Percentiles rank a stretch among this genome's conserved stretches.
phyloP scores from a whole-genome alignment of 2,888 invertebrate genomes.

The Nomada ruficornis region DNA sequence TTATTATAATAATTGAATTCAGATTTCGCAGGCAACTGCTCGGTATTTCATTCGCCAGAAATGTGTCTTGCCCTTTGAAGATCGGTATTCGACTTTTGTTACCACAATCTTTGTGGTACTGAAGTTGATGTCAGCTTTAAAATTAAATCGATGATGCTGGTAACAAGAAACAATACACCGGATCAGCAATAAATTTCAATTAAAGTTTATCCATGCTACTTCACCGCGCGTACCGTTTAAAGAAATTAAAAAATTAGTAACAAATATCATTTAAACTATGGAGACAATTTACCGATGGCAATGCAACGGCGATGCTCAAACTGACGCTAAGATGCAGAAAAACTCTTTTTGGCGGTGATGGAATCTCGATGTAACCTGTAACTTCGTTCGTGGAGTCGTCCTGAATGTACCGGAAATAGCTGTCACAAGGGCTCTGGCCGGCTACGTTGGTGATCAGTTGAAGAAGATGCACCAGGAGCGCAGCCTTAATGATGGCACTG shows the following conservation, averaged over 20 bases:
- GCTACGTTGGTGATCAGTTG: constrained; percentile 21
- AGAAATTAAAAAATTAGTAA: background rate
- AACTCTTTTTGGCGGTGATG: constrained; percentile 68
- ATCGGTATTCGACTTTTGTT: background rate
- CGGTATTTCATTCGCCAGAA: too few relatives aligned
- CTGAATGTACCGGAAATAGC: constrained; percentile 74
- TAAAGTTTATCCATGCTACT: background rate
- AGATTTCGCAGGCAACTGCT: too few relatives aligned
- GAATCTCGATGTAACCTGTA: constrained; percentile 75
- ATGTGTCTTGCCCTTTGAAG: too few relatives aligned
- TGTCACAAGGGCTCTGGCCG: constrained; percentile 72
- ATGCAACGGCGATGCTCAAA: constrained; percentile 69
- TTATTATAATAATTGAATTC: too few relatives aligned
- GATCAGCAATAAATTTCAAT: background rate
- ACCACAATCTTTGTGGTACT: background rate
- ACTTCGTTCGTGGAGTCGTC: constrained; percentile 68
- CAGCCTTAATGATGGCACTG: constrained; percentile 14
- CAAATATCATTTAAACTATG: too few relatives aligned
- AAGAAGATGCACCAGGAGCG: constrained; percentile 48
- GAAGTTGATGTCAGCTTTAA: background rate
- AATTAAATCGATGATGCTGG: constrained; percentile 4
- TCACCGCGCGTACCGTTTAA: background rate
- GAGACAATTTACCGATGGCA: constrained; percentile 73
- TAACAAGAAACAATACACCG: background rate
- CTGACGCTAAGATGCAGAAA: constrained; percentile 70